phyloP scores from a whole-genome alignment of 53 echinoderm and acorn worm genomes.

The Echinometra lucunter region DNA sequence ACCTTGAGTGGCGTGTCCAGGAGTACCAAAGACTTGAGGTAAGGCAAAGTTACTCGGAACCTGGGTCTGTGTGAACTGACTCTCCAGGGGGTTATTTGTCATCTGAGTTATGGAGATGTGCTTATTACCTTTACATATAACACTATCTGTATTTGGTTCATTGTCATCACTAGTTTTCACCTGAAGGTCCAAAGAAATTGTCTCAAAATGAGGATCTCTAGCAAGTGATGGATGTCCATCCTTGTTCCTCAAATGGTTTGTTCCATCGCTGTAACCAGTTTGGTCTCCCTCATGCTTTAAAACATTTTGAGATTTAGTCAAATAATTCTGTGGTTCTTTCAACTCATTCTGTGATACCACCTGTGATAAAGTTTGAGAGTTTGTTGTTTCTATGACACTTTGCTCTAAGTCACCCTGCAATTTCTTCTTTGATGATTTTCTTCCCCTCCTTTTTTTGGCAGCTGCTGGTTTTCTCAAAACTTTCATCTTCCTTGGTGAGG shows the following conservation, averaged over 20 bases:
- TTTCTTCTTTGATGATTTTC: constrained; percentile 24
- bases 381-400: not conserved
- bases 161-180: not conserved
- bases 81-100: constrained; percentile 58
- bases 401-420: not conserved
- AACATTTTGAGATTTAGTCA: not conserved
- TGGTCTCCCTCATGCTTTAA: not conserved
- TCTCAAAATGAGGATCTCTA: not conserved
- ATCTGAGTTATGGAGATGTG: constrained; percentile 31
- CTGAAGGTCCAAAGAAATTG: not conserved
- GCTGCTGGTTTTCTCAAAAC: constrained; percentile 47
- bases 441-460: constrained; percentile 22
- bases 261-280: not conserved
- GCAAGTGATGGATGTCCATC: not conserved
- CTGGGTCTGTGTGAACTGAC: constrained; percentile 61
- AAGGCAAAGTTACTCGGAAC: constrained; percentile 55
- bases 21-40: constrained; percentile 50
- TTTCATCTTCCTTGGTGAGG: constrained; percentile 26
- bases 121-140: not conserved
- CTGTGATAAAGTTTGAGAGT: not conserved
- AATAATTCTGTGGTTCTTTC: not conserved
- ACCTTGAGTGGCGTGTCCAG: constrained; percentile 15
- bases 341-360: not conserved
- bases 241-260: not conserved
- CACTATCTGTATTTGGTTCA: not conserved